Evolutionary conservation across 1,140 invertebrate genomes (phyloP), one percentile per base, ranked within the genome.

Genomic region (Belonocnema kinseyi): DNA sequence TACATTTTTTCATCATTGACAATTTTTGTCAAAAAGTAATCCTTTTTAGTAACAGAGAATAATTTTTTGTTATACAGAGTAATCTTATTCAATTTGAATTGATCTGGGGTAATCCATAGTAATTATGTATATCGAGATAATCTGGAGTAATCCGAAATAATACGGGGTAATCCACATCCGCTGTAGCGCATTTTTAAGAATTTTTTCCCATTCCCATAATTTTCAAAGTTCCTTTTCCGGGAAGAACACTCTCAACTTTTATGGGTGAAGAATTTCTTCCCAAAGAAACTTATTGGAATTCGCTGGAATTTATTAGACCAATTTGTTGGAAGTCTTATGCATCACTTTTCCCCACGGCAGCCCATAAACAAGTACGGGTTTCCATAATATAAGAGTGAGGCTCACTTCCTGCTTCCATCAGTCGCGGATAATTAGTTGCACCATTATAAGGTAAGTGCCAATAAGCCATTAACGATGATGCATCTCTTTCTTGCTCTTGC

Each of bases 401-500:
- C n/a, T 17, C n/a, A 16, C 17, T 54, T 54, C 53, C 53, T 54
- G 53, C 53, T 54, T 11, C 53, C 53, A 54, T 54, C 53, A 54
- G 53, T 54, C 53, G 53, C 17, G 8, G 53, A 11, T 54, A 54
- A 54, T 54, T 54, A 54, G 53, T 54, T 54, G 53, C 4, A 54
- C n/a, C 17, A 54, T 54, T 54, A 54, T 54, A 16, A 54, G 53
- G 53, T 54, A 54, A 54, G 53, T 54, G 53, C 53, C 53, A 54
- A 54, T 54, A 54, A 54, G 17, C 53, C n/a, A 19, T 54, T 54
- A 54, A 54, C 53, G 53, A 54, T 54, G 17, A 54, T 54, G 53
- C 53, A 10, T 46, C 53, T 54, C 53, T 54, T 54, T 54, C 53
- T 54, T n/a, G n/a, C 53, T 54, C 13, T n/a, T 5, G n/a, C 16